Evolutionary conservation across 1,140 invertebrate species (phyloP).

Genomic region (Leptoteleia sp.): DNA sequence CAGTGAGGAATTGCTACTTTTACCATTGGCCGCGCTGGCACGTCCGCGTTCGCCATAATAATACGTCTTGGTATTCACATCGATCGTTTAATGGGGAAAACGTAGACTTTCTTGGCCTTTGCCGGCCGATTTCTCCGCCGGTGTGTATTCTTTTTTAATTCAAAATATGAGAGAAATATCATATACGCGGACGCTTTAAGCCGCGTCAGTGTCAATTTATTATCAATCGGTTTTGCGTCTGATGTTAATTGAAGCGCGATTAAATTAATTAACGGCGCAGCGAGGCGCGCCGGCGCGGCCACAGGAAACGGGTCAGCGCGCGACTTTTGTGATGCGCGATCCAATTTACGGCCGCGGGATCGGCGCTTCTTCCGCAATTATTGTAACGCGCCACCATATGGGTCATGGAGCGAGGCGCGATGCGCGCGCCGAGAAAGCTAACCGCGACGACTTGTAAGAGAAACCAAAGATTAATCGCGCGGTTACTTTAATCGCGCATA

Average conservation of each 20-base stretch:
- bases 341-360: slow-evolving; percentile 5
- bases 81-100: slow-evolving; percentile 64
- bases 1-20: slow-evolving; percentile 63
- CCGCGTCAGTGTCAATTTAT: slow-evolving; percentile 2
- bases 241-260: background rate
- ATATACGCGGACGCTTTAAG: background rate
- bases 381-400: slow-evolving; percentile 49
- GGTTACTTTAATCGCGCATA: slow-evolving; percentile 65
- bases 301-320: background rate
- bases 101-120: slow-evolving; percentile 60
- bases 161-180: slow-evolving; percentile 28
- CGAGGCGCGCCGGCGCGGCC: too few species aligned
- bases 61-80: slow-evolving; percentile 60
- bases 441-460: slow-evolving; percentile 56
- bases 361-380: slow-evolving; percentile 12
- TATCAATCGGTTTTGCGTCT: too few species aligned
- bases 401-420: slow-evolving; percentile 32
- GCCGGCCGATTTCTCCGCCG: slow-evolving; percentile 61
- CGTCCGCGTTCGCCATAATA: slow-evolving; percentile 62
- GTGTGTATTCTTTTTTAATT: slow-evolving; percentile 32
- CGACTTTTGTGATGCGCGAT: background rate
- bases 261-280: background rate
- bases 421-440: slow-evolving; percentile 52
- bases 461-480: slow-evolving; percentile 68
- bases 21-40: slow-evolving; percentile 54